phyloP scores from a whole-genome alignment of 1,140 invertebrate species.

The Capitella teleta region DNA sequence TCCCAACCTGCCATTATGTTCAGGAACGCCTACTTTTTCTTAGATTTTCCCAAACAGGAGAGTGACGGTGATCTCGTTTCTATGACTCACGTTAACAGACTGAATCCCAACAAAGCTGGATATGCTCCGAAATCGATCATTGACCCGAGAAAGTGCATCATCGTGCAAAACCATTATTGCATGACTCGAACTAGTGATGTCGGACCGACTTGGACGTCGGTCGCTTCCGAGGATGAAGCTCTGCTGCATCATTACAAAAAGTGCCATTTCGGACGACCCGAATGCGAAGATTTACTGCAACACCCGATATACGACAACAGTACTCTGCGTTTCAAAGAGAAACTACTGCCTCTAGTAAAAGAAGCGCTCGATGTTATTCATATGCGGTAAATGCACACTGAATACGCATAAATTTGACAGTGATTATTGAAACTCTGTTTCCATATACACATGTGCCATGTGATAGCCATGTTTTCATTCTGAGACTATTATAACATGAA shows the following conservation, averaged over 20 bases:
- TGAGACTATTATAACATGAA: too few species aligned
- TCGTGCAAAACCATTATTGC: conserved; percentile 13
- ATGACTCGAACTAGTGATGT: not conserved
- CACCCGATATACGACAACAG: conserved; percentile 5
- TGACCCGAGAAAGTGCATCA: conserved; percentile 6
- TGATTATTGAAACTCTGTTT: too few species aligned
- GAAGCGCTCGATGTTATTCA: too few species aligned
- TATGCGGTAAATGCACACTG: too few species aligned
- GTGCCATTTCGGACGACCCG: conserved; percentile 2
- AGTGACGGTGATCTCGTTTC: conserved; percentile 3
- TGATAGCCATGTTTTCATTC: too few species aligned
- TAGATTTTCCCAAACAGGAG: conserved; percentile 6
- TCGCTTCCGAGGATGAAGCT: not conserved
- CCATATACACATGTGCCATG: too few species aligned
- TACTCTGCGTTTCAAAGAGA: conserved; percentile 8
- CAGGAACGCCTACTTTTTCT: conserved; percentile 12
- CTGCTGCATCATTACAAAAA: conserved; percentile 12
- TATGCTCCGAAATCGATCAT: conserved; percentile 10
- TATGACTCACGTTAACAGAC: not conserved
- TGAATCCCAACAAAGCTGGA: conserved; percentile 1
- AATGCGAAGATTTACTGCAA: not conserved
- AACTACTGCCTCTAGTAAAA: too few species aligned
- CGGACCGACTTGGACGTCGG: not conserved
- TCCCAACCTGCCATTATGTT: conserved; percentile 4
- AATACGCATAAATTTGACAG: too few species aligned